These are phyloP conservation scores for Temnothorax curvispinosus DNA, from an alignment of 1,140 invertebrate genomes.

Conservation along the genomic window DNA sequence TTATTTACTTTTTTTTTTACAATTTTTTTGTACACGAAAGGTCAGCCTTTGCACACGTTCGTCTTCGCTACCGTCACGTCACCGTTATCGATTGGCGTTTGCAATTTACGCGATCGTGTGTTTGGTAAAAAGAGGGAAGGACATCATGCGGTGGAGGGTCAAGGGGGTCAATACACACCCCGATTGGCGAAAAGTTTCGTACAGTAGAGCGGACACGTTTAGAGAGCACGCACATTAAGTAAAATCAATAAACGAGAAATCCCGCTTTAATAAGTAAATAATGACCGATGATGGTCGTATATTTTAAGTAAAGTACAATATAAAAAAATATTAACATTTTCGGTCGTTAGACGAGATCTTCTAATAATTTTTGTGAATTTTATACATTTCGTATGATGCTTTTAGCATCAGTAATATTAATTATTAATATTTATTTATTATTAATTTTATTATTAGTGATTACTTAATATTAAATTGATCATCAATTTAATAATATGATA, in stretches of 20 bases:
- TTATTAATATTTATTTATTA: no score
- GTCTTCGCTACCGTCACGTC: slow-evolving; percentile 13
- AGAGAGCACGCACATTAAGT: no score
- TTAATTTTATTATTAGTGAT: no score
- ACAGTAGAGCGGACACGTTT: no score
- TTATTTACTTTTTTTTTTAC: not conserved
- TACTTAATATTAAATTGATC: not conserved
- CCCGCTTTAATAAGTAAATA: not conserved
- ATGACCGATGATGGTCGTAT: not conserved
- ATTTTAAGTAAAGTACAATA: not conserved
- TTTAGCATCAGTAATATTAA: no score
- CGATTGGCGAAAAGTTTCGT: not conserved
- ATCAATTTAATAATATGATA: not conserved
- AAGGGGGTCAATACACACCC: no score
- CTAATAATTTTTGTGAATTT: not conserved
- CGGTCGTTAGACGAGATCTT: not conserved
- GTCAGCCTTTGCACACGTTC: slow-evolving; percentile 57
- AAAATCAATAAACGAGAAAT: not conserved
- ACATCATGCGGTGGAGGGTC: not conserved
- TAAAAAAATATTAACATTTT: not conserved
- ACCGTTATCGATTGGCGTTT: slow-evolving; percentile 44
- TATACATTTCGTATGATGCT: no score
- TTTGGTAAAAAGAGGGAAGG: not conserved
- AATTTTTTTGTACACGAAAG: slow-evolving; percentile 65
- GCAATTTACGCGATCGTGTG: not conserved